Percentiles rank a stretch among this genome's conserved stretches.
phyloP scores from a whole-genome alignment of 2,888 invertebrate genomes.

The Drosophila incognita region DNA sequence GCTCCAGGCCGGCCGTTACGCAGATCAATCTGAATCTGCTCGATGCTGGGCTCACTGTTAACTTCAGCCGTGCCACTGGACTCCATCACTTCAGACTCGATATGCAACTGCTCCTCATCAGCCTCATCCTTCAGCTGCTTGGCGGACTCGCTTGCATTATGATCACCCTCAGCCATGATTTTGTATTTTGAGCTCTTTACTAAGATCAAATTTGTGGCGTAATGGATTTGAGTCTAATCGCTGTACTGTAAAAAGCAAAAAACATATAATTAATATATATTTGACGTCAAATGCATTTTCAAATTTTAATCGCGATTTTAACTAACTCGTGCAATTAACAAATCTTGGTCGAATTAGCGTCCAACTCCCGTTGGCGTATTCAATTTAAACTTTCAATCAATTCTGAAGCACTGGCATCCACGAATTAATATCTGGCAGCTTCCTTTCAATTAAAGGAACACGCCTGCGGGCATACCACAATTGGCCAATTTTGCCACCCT shows the following conservation, averaged over 20 bases:
- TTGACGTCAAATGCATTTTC: background rate
- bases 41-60: too few species aligned
- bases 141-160: background rate
- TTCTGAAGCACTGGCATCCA: conserved; percentile 13
- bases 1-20: too few species aligned
- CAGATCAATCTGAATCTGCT: too few species aligned
- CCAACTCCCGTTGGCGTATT: background rate
- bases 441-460: conserved; percentile 43
- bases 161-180: conserved; percentile 23
- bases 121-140: background rate
- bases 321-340: background rate
- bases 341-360: background rate
- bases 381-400: conserved; percentile 13
- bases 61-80: too few species aligned
- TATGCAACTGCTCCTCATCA: conserved; percentile 10
- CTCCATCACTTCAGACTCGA: background rate
- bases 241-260: background rate
- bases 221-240: background rate
- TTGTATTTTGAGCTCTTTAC: background rate
- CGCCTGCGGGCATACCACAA: conserved; percentile 36
- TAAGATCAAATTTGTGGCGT: background rate
- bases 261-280: background rate
- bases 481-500: conserved; percentile 7
- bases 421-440: conserved; percentile 33
- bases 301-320: background rate